Conservation (phyloP, 1,140 invertebrate species). For the Coelopa frigida region DNA sequence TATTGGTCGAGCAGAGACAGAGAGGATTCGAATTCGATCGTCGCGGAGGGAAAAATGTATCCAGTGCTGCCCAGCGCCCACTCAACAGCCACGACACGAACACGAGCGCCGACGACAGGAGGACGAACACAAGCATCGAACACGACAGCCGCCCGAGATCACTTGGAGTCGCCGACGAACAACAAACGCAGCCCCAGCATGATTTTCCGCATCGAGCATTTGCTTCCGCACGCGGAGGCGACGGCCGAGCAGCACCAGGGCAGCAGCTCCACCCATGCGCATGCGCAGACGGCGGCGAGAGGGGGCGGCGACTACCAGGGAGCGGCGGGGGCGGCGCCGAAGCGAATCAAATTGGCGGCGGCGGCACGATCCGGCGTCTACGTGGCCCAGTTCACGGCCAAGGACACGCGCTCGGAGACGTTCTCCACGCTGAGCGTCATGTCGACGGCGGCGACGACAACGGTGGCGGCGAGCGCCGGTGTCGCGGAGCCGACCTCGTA, state of each 20-base stretch:
- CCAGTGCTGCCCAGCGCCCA: conserved; percentile 18
- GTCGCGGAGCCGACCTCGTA: conserved; percentile 11
- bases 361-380: conserved; percentile 26
- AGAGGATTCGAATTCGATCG: no score
- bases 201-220: conserved; percentile 40
- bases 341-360: conserved; percentile 26
- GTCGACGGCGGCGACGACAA: conserved; percentile 6
- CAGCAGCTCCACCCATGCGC: not conserved
- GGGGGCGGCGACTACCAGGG: conserved; percentile 7
- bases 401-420: conserved; percentile 28
- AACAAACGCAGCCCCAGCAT: conserved; percentile 28
- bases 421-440: conserved; percentile 24
- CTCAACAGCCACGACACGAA: conserved; percentile 8
- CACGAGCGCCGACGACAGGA: conserved; percentile 3
- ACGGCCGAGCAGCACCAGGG: not conserved
- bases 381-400: conserved; percentile 28
- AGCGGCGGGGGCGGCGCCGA: conserved; percentile 10
- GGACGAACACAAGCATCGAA: conserved; percentile 10
- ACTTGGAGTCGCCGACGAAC: not conserved
- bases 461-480: conserved; percentile 13
- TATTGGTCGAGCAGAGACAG: no score
- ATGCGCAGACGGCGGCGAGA: conserved; percentile 4
- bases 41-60: conserved; percentile 6
- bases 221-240: conserved; percentile 23
- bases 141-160: not conserved